These are phyloP conservation scores for Barypeithes pellucidus DNA, from an alignment of 2,888 invertebrate genomes.

Conservation along the genomic window DNA sequence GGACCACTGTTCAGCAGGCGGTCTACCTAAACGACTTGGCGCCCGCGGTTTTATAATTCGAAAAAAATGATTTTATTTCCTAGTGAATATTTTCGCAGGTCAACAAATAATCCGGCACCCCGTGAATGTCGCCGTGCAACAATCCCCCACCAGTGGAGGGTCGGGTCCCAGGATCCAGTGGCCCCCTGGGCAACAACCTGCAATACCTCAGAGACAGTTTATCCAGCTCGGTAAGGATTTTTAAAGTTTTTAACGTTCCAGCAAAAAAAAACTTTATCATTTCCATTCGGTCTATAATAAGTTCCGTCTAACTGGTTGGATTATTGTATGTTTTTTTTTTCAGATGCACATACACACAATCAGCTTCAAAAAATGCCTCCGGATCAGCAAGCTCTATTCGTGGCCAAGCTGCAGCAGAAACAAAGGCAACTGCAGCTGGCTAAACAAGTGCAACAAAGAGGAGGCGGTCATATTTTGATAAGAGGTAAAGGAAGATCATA, in stretches of 20 bases:
- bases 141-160: conserved; percentile 58
- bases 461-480: conserved; percentile 69
- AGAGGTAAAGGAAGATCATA: conserved; percentile 58
- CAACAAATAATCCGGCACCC: conserved; percentile 72
- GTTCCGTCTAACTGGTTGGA: too few relatives aligned
- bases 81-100: conserved; percentile 33
- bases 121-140: conserved; percentile 72
- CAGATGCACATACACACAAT: conserved; percentile 86
- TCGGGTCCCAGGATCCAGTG: conserved; percentile 63
- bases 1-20: too few relatives aligned
- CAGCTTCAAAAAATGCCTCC: conserved; percentile 88
- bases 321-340: too few relatives aligned
- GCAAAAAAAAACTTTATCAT: too few relatives aligned
- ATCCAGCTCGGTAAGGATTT: conserved; percentile 77
- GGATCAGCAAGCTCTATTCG: conserved; percentile 85
- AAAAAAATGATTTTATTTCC: too few relatives aligned
- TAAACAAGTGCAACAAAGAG: conserved; percentile 72
- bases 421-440: conserved; percentile 75
- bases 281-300: too few relatives aligned
- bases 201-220: conserved; percentile 76
- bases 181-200: conserved; percentile 63
- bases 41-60: too few relatives aligned
- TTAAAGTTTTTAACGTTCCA: too few relatives aligned
- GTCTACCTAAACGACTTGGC: too few relatives aligned
- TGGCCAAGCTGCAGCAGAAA: conserved; percentile 83